Conservation (phyloP, 2,888 invertebrate species). For the Dusona sp. region DNA sequence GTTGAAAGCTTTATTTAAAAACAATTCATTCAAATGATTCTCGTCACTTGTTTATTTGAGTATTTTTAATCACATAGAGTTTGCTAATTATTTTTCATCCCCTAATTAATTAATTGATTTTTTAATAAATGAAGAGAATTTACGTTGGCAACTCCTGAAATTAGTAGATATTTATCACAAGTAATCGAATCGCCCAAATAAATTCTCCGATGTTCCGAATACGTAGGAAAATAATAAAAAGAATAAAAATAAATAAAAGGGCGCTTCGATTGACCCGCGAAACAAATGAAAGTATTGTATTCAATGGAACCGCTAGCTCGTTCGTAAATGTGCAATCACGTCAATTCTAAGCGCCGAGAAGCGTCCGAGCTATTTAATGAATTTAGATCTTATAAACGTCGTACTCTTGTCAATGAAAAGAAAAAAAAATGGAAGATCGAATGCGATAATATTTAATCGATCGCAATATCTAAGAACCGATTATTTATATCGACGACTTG, state of each 20-base stretch:
- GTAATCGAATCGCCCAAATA: constrained; percentile 10
- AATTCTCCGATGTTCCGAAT: constrained; percentile 32
- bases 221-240: constrained; percentile 24
- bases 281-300: constrained; percentile 67
- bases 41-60: neutral
- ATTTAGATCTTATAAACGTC: constrained; percentile 30
- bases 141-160: too few species aligned
- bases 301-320: constrained; percentile 27
- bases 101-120: neutral
- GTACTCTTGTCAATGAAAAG: constrained; percentile 50
- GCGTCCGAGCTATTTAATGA: constrained; percentile 42
- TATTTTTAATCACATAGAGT: neutral
- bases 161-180: too few species aligned
- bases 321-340: constrained; percentile 46
- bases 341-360: constrained; percentile 50
- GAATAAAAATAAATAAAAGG: constrained; percentile 2
- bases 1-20: neutral
- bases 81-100: neutral
- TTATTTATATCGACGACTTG: constrained; percentile 12
- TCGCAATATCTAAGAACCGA: constrained; percentile 19
- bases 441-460: constrained; percentile 45
- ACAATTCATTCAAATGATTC: too few species aligned
- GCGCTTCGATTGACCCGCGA: constrained; percentile 55
- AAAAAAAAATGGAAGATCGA: constrained; percentile 2
- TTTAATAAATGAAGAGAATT: too few species aligned